phyloP scores from a whole-genome alignment of 2,797 vertebrate genomes.

The Pogonophryne albipinna region DNA sequence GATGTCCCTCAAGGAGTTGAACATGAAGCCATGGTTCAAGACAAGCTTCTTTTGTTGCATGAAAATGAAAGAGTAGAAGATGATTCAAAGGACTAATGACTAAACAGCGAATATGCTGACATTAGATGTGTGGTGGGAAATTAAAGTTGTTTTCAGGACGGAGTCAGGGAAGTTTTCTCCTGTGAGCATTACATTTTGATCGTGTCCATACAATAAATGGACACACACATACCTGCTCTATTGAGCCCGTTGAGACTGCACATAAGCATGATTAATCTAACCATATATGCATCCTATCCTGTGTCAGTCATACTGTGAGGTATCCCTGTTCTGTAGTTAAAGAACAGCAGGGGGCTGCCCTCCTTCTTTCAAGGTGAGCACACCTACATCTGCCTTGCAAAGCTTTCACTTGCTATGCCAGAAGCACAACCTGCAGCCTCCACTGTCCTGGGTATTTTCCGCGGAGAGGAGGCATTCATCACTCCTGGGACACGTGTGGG shows the following conservation, averaged over 20 bases:
- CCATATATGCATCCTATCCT: conserved; percentile 10
- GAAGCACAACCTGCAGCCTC: conserved; percentile 38
- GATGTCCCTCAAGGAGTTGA: neutral
- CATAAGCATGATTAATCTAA: conserved; percentile 35
- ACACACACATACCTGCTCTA: conserved; percentile 16
- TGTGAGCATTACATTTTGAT: conserved; percentile 11
- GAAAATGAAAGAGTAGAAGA: conserved; percentile 7
- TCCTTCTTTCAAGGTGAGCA: conserved; percentile 44
- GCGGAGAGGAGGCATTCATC: conserved; percentile 39
- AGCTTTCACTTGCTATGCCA: conserved; percentile 28
- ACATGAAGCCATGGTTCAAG: conserved; percentile 3
- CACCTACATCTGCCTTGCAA: conserved; percentile 20
- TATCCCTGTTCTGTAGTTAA: conserved; percentile 11
- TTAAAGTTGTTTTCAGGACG: neutral
- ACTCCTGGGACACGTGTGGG: conserved; percentile 59
- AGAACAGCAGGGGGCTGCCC: conserved; percentile 22
- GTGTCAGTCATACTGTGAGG: conserved; percentile 17
- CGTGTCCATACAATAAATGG: conserved; percentile 18
- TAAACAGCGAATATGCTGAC: conserved; percentile 6
- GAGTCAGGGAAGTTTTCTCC: neutral
- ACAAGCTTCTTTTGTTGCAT: neutral
- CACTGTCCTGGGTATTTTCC: conserved; percentile 55
- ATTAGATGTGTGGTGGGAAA: conserved; percentile 8
- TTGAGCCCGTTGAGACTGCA: conserved; percentile 16
- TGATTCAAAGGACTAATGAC: neutral